Conservation (phyloP, 2,113 vertebrate genomes). For the Pterophyllum scalare region DNA sequence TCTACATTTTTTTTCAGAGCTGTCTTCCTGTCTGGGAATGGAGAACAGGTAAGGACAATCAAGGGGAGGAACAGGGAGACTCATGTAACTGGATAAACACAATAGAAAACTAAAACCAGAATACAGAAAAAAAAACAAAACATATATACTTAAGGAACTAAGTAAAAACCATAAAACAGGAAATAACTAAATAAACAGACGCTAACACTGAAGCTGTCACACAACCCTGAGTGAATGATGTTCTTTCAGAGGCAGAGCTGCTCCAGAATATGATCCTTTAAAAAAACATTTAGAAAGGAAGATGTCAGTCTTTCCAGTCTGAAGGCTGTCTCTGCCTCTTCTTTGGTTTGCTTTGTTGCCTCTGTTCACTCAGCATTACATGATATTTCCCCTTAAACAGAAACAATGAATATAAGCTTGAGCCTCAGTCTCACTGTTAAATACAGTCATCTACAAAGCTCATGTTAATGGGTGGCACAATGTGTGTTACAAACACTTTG, state of each 20-base stretch:
- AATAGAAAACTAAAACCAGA: neutral
- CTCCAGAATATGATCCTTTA: neutral
- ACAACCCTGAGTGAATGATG: conserved; percentile 22
- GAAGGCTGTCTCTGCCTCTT: neutral
- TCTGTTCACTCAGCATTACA: neutral
- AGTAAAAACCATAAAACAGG: neutral
- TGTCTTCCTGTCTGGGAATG: neutral
- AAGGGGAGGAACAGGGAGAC: neutral
- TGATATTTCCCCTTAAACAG: neutral
- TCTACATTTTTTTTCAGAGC: neutral
- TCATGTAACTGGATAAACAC: neutral
- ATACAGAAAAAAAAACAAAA: neutral
- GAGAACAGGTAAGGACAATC: neutral
- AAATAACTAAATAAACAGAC: neutral
- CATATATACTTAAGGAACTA: neutral
- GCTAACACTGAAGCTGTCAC: neutral
- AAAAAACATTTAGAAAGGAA: neutral
- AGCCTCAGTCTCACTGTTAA: neutral
- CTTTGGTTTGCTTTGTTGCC: neutral
- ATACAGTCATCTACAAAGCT: neutral
- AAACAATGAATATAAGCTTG: neutral
- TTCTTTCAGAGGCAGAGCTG: neutral
- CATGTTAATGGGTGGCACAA: neutral
- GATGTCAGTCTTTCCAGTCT: neutral
- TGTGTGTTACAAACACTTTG: neutral